phyloP scores from a whole-genome alignment of 2,888 invertebrate species.

The Megamerina dolium region DNA sequence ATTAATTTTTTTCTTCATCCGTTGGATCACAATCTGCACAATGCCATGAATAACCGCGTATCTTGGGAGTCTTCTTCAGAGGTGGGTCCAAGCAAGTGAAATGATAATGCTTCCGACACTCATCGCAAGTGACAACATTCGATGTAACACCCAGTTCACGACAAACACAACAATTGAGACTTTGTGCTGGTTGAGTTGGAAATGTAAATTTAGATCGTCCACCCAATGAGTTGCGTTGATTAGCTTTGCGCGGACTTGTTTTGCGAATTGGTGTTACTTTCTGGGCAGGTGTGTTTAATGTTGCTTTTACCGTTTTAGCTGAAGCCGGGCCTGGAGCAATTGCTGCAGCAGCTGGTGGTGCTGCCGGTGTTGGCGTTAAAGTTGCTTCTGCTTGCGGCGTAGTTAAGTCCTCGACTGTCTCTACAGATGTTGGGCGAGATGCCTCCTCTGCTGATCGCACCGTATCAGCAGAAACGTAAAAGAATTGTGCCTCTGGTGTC shows the following conservation, averaged over 20 bases:
- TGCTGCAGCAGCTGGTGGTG: background rate
- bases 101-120: constrained; percentile 84
- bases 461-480: constrained; percentile 64
- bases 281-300: constrained; percentile 6
- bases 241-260: constrained; percentile 37
- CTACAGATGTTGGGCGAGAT: constrained; percentile 46
- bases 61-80: constrained; percentile 87
- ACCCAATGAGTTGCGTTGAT: constrained; percentile 26
- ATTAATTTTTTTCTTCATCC: constrained; percentile 46
- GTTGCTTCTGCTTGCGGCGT: constrained; percentile 11
- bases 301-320: constrained; percentile 5
- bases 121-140: constrained; percentile 70
- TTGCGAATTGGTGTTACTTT: constrained; percentile 30
- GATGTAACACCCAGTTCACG: constrained; percentile 33
- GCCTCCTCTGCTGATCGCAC: constrained; percentile 46
- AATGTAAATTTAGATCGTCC: constrained; percentile 12
- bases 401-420: constrained; percentile 43
- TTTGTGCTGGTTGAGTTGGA: constrained; percentile 13
- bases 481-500: constrained; percentile 74
- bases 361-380: constrained; percentile 10
- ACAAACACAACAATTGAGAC: constrained; percentile 39
- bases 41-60: constrained; percentile 91
- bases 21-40: constrained; percentile 93
- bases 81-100: constrained; percentile 91
- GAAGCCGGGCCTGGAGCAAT: background rate